Evolutionary conservation across 2,113 vertebrate species (phyloP).

Genomic region (Polypterus senegalus): DNA sequence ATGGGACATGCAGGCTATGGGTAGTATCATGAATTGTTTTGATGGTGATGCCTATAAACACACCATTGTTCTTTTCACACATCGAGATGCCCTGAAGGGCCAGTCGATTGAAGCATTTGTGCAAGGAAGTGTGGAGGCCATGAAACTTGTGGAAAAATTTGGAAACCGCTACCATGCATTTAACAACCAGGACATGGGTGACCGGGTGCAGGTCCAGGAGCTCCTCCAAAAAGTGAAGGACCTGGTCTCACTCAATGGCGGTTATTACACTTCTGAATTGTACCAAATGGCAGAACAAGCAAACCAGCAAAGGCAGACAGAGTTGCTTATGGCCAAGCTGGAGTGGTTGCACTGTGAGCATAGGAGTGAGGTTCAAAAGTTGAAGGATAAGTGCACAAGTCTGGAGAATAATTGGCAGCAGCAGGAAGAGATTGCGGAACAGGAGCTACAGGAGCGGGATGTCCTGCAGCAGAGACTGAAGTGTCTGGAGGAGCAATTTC

Average conservation of each 20-base stretch:
- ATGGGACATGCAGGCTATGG: not conserved
- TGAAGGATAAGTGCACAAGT: too few species aligned
- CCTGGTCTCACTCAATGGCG: not conserved
- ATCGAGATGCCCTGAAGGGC: constrained; percentile 12
- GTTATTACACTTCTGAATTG: not conserved
- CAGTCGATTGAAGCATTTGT: not conserved
- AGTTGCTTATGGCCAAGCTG: not conserved
- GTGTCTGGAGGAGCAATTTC: not conserved
- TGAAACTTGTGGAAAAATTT: not conserved
- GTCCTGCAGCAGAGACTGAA: too few species aligned
- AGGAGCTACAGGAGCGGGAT: not conserved
- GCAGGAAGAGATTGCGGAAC: not conserved
- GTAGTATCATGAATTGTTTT: not conserved
- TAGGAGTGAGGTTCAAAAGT: too few species aligned
- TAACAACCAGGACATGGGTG: not conserved
- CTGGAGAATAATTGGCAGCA: not conserved
- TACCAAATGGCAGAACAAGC: not conserved
- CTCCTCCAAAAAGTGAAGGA: constrained; percentile 5
- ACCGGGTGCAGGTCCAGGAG: constrained; percentile 6
- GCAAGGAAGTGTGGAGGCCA: not conserved
- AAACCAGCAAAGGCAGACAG: not conserved
- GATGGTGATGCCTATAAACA: not conserved
- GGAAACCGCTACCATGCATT: constrained; percentile 6
- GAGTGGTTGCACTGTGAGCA: too few species aligned
- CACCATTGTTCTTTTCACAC: constrained; percentile 13